Conservation (phyloP, 1,140 invertebrate species). For the Tetramorium parvispinum region DNA sequence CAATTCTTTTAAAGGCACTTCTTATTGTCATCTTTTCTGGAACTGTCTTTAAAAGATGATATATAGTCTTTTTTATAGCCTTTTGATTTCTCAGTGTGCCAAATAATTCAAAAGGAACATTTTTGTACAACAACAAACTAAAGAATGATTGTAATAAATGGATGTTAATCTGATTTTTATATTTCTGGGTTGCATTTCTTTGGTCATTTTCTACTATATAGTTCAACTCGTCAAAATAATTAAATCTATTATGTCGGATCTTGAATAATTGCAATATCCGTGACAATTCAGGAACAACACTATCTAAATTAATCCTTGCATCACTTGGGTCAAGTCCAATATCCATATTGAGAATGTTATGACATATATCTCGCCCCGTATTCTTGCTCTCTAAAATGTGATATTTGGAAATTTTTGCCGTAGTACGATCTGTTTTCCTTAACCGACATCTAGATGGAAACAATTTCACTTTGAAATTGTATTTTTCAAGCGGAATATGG, state of each 20-base stretch:
- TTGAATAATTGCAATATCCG: slow-evolving; percentile 9
- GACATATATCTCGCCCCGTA: background rate
- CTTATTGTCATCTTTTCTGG: background rate
- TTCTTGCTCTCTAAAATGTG: slow-evolving; percentile 16
- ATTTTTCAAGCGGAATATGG: background rate
- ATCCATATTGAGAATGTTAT: slow-evolving; percentile 8
- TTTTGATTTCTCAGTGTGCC: slow-evolving; percentile 20
- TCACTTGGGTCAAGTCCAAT: background rate
- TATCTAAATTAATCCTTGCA: background rate
- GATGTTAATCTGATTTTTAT: slow-evolving; percentile 9
- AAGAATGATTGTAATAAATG: slow-evolving; percentile 18
- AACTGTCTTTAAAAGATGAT: background rate
- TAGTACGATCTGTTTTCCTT: background rate
- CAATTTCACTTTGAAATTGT: slow-evolving; percentile 16
- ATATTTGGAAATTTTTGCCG: slow-evolving; percentile 26
- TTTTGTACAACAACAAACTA: background rate
- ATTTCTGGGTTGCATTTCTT: background rate
- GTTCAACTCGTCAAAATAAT: slow-evolving; percentile 27
- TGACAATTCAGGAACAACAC: background rate
- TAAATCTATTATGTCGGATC: slow-evolving; percentile 7
- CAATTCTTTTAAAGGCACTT: background rate
- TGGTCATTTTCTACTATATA: background rate
- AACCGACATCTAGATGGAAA: slow-evolving; percentile 22
- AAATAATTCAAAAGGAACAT: slow-evolving; percentile 27
- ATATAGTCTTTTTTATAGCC: background rate